phyloP scores from a whole-genome alignment of 2,888 invertebrate species.

The Glaucopsyche alexis region DNA sequence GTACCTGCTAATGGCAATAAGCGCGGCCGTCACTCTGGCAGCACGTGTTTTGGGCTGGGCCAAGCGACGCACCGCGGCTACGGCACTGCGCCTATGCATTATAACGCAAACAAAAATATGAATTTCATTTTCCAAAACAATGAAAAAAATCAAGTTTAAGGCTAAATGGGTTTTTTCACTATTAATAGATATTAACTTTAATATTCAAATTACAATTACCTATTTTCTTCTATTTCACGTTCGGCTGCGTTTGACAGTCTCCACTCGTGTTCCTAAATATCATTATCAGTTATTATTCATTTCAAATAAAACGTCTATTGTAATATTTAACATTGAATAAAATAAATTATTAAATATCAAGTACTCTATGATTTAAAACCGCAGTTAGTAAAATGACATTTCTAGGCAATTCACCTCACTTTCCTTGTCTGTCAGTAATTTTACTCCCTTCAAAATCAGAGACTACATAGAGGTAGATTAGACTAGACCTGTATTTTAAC shows the following conservation, averaged over 20 bases:
- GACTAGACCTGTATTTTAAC: conserved; percentile 41
- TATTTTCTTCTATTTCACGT: conserved; percentile 57
- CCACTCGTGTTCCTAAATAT: conserved; percentile 57
- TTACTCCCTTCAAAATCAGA: too few relatives aligned
- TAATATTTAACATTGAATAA: too few relatives aligned
- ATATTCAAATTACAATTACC: conserved; percentile 42
- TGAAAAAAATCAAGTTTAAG: neutral
- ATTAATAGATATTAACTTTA: too few relatives aligned
- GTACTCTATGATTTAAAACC: too few relatives aligned
- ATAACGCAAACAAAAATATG: neutral
- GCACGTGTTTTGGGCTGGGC: conserved; percentile 52
- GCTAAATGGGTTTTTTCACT: neutral
- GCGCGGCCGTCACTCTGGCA: conserved; percentile 54
- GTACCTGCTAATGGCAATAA: conserved; percentile 56
- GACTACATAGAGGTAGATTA: neutral
- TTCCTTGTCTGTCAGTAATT: too few relatives aligned
- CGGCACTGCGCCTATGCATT: conserved; percentile 46
- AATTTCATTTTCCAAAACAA: neutral
- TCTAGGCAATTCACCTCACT: too few relatives aligned
- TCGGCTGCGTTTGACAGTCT: conserved; percentile 57
- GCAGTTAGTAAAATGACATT: too few relatives aligned
- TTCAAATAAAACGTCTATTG: too few relatives aligned
- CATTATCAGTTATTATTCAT: neutral
- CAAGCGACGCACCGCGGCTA: conserved; percentile 47
- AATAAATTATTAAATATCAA: too few relatives aligned